Conservation (phyloP, 2,888 invertebrate genomes). For the Mimumesa dahlbomi region DNA sequence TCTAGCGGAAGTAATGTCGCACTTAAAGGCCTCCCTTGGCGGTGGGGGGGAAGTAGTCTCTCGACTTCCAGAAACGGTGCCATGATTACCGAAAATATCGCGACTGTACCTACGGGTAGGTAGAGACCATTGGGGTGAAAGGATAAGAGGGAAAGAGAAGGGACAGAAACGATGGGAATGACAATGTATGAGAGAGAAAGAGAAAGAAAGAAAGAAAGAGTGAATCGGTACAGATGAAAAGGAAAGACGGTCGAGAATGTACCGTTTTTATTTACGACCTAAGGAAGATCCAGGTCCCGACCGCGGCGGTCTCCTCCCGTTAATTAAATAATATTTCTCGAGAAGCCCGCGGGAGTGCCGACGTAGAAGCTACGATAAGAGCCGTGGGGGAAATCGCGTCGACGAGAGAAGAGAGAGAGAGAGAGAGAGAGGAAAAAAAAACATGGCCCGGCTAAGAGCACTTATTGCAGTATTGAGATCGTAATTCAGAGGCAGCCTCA, state of each 20-base stretch:
- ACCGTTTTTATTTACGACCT: conserved; percentile 70
- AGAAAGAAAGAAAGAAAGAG: not conserved
- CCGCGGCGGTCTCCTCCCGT: conserved; percentile 66
- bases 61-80: conserved; percentile 36
- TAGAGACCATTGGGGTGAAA: conserved; percentile 2
- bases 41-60: not conserved
- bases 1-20: conserved; percentile 74
- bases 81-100: conserved; percentile 66
- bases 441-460: conserved; percentile 73
- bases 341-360: conserved; percentile 63
- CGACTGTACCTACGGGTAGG: conserved; percentile 32
- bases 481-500: conserved; percentile 75
- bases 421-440: too few relatives aligned
- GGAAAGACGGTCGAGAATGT: conserved; percentile 18
- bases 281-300: conserved; percentile 64
- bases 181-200: conserved; percentile 3
- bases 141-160: not conserved
- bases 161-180: conserved; percentile 1
- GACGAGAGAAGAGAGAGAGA: too few relatives aligned
- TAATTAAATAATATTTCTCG: conserved; percentile 80
- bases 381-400: conserved; percentile 49
- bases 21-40: conserved; percentile 50
- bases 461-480: conserved; percentile 79
- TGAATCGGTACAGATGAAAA: not conserved
- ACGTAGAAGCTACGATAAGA: conserved; percentile 65